Base-by-base conservation (phyloP, 2,888 invertebrate species). In the Apamea monoglypha region DNA sequence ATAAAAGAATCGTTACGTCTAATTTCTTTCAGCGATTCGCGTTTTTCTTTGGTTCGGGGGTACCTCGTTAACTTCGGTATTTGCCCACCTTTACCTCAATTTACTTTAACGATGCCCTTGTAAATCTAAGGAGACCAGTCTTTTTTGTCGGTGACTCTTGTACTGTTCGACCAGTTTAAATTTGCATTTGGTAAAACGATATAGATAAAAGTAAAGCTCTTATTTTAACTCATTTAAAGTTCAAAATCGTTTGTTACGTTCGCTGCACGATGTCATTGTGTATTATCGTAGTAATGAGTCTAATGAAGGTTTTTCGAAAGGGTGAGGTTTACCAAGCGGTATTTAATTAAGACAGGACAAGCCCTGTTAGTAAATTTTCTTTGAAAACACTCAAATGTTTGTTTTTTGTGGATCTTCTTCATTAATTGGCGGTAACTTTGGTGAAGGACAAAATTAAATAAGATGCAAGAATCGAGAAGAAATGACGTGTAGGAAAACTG, bases 231-330 rank as follows among this genome's bases (percentile, higher is more conserved):
- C 0, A 0, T 0, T 21, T 90, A 92, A 84, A 80, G 89, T 73
- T 83, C 50, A 88, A 83, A 89, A 84, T 91, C 25, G 82, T 66
- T 72, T 84, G 81, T 67, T 71, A 40, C 14, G 12, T 78, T 44
- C 44, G 16, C 82, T 88, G 81, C 80, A 44, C 56, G 71, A 82
- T 83, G 73, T 88, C 81, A 83, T 80, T 78, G 56, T 81, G 74
- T 87, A 84, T 89, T 88, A 91, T 88, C 89, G 84, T 83, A 89
- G 92, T 95, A 95, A 95, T 95, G 94, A 94, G 91, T 92, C 91
- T 94, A 94, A 95, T 95, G 94, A 94, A 95, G 94, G 94, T 93
- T 95, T 94, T 94, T 93, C 91, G 90, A 93, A 95, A 93, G 94
- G 94, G 93, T 92, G 91, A 90, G 91, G 91, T 93, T 93, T 91